Conservation (phyloP, 2,113 vertebrate genomes). For the Heptranchias perlo region DNA sequence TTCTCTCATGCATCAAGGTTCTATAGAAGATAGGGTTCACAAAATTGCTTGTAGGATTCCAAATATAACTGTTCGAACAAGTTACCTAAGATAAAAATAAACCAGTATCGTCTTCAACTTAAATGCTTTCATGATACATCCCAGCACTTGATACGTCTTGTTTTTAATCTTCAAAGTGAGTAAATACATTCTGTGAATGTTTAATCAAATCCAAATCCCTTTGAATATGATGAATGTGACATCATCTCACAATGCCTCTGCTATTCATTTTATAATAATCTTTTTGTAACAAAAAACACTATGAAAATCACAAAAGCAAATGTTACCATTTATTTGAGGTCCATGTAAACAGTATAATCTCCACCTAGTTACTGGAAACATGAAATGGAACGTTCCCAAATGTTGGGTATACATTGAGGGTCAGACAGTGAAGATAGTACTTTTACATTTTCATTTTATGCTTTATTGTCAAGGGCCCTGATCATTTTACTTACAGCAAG, state of each 20-base stretch:
- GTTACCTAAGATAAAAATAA: not conserved
- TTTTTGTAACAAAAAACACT: not conserved
- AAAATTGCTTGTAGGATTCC: not conserved
- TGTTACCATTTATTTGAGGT: not conserved
- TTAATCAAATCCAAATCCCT: too few relatives aligned
- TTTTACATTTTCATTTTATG: not conserved
- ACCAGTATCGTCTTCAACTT: not conserved
- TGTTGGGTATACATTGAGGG: not conserved
- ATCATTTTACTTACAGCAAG: not conserved
- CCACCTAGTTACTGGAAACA: not conserved
- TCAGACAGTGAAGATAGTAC: not conserved
- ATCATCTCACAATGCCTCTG: not conserved
- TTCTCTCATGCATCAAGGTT: not conserved
- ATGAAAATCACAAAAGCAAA: not conserved
- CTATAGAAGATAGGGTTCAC: not conserved
- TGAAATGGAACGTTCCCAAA: not conserved
- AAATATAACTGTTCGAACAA: not conserved
- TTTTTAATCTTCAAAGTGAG: not conserved
- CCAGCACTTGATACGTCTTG: not conserved
- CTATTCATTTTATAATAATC: not conserved
- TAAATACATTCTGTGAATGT: too few relatives aligned
- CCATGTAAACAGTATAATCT: not conserved
- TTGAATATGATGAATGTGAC: too few relatives aligned
- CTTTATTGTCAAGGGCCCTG: not conserved
- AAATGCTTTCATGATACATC: not conserved